Evolutionary conservation across 2,888 invertebrate species (phyloP).

Genomic region (Syrphus vitripennis): DNA sequence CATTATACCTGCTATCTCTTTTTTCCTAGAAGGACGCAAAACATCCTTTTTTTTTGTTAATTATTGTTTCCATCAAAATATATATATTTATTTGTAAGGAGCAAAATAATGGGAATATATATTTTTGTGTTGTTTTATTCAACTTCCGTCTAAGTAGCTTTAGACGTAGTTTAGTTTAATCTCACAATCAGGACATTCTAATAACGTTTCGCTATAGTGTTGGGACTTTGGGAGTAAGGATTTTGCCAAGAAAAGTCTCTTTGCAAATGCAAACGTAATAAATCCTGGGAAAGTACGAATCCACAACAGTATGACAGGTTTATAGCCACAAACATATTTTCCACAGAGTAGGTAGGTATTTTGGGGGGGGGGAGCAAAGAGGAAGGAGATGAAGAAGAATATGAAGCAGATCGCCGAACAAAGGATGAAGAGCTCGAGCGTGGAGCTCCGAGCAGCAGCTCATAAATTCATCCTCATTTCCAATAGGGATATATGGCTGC

Average conservation of each 20-base stretch:
- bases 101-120: background rate
- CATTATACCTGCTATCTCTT: background rate
- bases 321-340: constrained; percentile 25
- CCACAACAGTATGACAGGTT: constrained; percentile 45
- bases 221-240: background rate
- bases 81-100: background rate
- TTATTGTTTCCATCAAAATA: constrained; percentile 16
- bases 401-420: background rate
- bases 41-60: background rate
- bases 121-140: background rate
- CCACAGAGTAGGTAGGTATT: no score
- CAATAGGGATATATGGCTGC: background rate
- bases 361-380: background rate
- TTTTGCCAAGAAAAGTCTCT: constrained; percentile 20
- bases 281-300: constrained; percentile 42
- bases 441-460: background rate
- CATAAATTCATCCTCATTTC: constrained; percentile 15
- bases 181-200: constrained; percentile 26
- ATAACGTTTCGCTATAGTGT: background rate
- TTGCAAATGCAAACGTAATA: constrained; percentile 46
- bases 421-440: background rate
- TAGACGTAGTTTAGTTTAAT: constrained; percentile 4
- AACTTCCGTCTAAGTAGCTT: background rate
- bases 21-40: background rate
- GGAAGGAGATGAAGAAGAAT: background rate